phyloP scores from a whole-genome alignment of 2,113 vertebrate species.

The Cinclus cinclus region DNA sequence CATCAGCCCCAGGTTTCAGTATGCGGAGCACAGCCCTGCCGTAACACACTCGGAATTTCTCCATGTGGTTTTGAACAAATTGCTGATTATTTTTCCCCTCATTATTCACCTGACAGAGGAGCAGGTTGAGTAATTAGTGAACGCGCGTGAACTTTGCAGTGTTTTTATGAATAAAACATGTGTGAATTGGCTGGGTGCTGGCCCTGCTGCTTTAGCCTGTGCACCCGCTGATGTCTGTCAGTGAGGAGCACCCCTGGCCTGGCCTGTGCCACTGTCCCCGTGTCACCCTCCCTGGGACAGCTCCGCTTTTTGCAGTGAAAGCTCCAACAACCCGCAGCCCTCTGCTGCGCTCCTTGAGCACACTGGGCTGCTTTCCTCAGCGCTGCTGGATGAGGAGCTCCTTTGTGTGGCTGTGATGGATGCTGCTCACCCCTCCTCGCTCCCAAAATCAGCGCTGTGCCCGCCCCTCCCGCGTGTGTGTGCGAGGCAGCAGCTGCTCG shows the following conservation, averaged over 20 bases:
- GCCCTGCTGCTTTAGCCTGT: neutral
- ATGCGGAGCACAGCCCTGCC: neutral
- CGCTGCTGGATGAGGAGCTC: neutral
- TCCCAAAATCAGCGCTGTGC: neutral
- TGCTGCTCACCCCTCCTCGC: neutral
- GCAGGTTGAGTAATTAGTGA: constrained; percentile 34
- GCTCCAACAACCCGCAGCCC: fast-evolving
- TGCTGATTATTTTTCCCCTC: constrained; percentile 29
- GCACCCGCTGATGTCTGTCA: neutral
- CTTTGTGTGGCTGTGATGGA: neutral
- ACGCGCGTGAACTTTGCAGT: neutral
- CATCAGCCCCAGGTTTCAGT: neutral
- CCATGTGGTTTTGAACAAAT: neutral
- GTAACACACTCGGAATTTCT: neutral
- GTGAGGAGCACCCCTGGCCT: neutral
- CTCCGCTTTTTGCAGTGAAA: fast-evolving
- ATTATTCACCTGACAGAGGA: constrained; percentile 34
- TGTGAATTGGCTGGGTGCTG: neutral
- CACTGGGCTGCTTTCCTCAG: fast-evolving
- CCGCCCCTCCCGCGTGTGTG: neutral
- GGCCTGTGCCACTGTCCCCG: neutral
- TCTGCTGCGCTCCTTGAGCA: neutral
- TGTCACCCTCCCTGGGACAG: neutral
- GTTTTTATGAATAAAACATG: neutral
- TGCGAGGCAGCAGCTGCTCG: neutral